Base-by-base conservation (phyloP, 2,888 invertebrate genomes). In the Chymomyza amoena region DNA sequence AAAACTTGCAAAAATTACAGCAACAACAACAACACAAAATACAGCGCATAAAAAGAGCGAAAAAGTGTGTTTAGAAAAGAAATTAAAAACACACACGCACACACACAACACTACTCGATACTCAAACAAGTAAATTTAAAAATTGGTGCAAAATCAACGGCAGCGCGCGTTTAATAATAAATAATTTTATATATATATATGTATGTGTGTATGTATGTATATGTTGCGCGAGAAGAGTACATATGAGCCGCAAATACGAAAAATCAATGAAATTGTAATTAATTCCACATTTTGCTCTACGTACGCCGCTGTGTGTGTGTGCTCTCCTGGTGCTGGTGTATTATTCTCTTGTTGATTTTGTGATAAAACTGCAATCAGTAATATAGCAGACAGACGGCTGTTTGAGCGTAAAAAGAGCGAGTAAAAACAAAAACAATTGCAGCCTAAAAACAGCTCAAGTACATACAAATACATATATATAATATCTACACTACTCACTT, bases 51-150 rank as follows among this genome's bases (percentile, higher is more conserved):
- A 64, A 64, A 64, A 61, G 61, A 61, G 69, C 86, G 75, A 83
- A 88, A 45, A 86, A 84, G 87, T 88, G 88, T 84, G 88, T 82
- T 83, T 83, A 87, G 88, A 84, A 84, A 88, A 88, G 88, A 88
- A 84, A 84, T 84, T 84, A 84, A 84, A 84, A 87, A 82, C 83
- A 84, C 70, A 72, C 81, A 75, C 84, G 72, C 77, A 75, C 70
- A 77, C 61, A 85, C 70, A 78, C 80, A 69, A 73, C 67, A 79
- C 20, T 9, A 54, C 54, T 54, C 66, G 32, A 70, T 64, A 80
- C 70, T 67, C 67, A 69, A 69, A 75, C 73, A 75, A 73, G 69
- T 73, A 78, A 68, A 71, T 70, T 78, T 69, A 73, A 79, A 79
- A 87, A 88, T 84, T 88, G 76, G 79, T 82, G 79, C 83, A 81